Conservation (phyloP, 2,797 vertebrate species). For the Meda fulgida region DNA sequence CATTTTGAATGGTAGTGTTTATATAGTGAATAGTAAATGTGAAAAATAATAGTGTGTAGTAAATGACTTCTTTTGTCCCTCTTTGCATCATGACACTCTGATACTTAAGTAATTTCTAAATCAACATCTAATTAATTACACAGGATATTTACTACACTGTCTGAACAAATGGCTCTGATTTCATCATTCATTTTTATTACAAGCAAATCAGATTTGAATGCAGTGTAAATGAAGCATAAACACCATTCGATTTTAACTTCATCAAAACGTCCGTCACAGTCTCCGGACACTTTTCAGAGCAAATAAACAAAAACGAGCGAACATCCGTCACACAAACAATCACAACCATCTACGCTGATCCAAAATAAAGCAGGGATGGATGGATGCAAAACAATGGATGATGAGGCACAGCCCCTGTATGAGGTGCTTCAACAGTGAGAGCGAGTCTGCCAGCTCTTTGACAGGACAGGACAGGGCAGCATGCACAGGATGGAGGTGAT, state of each 20-base stretch:
- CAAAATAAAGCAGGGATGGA: constrained; percentile 1
- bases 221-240: neutral
- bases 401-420: neutral
- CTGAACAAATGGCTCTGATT: neutral
- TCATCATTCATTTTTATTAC: neutral
- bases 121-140: neutral
- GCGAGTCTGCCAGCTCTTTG: neutral
- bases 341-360: neutral
- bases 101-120: neutral
- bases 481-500: constrained; percentile 24
- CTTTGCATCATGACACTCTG: neutral
- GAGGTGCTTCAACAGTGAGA: constrained; percentile 20
- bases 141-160: neutral
- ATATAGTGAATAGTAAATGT: neutral
- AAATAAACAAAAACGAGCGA: constrained; percentile 10
- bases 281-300: neutral
- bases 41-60: neutral
- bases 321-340: neutral
- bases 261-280: neutral
- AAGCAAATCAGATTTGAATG: neutral
- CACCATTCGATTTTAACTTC: neutral
- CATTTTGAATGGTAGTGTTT: neutral
- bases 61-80: neutral
- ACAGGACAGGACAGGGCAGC: neutral
- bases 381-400: neutral